Base-by-base conservation (phyloP, 2,113 vertebrate species). In the Takifugu flavidus region DNA sequence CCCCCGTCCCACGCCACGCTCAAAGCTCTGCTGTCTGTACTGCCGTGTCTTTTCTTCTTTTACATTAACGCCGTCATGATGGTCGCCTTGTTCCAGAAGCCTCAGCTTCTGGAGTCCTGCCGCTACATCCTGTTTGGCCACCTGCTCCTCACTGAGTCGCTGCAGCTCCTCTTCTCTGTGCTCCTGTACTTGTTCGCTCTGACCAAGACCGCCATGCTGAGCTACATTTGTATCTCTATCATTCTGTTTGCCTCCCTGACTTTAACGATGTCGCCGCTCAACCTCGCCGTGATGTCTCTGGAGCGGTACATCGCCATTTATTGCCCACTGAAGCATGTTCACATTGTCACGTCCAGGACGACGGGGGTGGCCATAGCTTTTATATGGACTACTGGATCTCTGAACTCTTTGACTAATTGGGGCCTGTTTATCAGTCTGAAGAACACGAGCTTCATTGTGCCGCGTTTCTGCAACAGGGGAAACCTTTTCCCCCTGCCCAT, bases 231-330 rank as follows among this genome's bases (percentile, higher is more conserved):
- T 25, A 2, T 79, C 6, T 0, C 63, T n/a, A 0, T 77, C 29
- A 29, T 25, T 1, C 0, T 77, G 11, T 0, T 77, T 5, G 56
- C 59, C 12, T 1, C 4, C 15, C 1, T 60, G 43, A 39, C 65
- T 27, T 6, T 63, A 6, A 77, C 73, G 25, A 50, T 79, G 14
- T 76, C 80, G 1, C 84, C 78, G 4, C 13, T 90, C 4, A 89
- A 72, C 56, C 69, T 87, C 0, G 80, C 86, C 7, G 51, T 82
- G 25, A 89, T 90, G 87, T 86, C 80, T 43, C 44, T 89, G 43
- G 83, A 90, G 72, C 74, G 86, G 7, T 89, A 87, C 15, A 61
- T 90, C 14, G 83, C 87, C n/a, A 66, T 89, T 46, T 86, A 83
- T 53, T 84, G 86, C 25, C 86, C 87, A 0, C 76, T 89, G 34